Evolutionary conservation across 2,888 invertebrate species (phyloP).

Genomic region (Podabrus alpinus): DNA sequence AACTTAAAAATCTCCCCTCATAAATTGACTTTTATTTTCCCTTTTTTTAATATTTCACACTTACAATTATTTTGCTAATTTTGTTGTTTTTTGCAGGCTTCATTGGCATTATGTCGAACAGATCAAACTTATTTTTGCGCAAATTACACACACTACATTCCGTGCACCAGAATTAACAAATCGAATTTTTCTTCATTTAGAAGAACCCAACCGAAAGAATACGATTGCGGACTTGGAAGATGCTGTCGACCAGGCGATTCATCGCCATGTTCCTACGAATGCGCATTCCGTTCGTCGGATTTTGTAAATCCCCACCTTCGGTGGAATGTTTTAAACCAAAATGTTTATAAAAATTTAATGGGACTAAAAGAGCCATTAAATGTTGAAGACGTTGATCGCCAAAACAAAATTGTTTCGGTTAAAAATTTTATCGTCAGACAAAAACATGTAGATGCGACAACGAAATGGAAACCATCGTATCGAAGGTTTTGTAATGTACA

Average conservation of each 20-base stretch:
- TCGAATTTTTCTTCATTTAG: background rate
- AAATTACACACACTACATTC: slow-evolving; percentile 10
- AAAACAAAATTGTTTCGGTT: slow-evolving; percentile 12
- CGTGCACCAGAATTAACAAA: slow-evolving; percentile 1
- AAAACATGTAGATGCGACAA: slow-evolving; percentile 3
- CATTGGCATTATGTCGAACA: background rate
- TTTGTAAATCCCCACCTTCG: background rate
- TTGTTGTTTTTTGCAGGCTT: slow-evolving; percentile 1
- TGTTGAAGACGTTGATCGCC: slow-evolving; percentile 4
- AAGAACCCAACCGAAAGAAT: background rate
- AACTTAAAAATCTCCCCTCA: too few species aligned
- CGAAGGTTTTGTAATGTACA: background rate
- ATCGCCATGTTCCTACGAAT: slow-evolving; percentile 8
- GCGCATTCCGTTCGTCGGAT: background rate
- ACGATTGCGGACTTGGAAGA: slow-evolving; percentile 4
- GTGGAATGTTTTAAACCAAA: background rate
- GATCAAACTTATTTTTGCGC: slow-evolving; percentile 10
- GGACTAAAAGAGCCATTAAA: background rate
- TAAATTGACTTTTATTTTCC: too few species aligned
- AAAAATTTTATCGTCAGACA: slow-evolving; percentile 13
- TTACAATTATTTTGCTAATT: background rate
- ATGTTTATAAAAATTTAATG: background rate
- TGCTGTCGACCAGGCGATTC: slow-evolving; percentile 8
- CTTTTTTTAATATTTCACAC: too few species aligned
- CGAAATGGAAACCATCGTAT: slow-evolving; percentile 14